These are phyloP conservation scores for Trichechus manatus DNA, from an alignment of 2,113 vertebrate genomes.

Conservation along the genomic window DNA sequence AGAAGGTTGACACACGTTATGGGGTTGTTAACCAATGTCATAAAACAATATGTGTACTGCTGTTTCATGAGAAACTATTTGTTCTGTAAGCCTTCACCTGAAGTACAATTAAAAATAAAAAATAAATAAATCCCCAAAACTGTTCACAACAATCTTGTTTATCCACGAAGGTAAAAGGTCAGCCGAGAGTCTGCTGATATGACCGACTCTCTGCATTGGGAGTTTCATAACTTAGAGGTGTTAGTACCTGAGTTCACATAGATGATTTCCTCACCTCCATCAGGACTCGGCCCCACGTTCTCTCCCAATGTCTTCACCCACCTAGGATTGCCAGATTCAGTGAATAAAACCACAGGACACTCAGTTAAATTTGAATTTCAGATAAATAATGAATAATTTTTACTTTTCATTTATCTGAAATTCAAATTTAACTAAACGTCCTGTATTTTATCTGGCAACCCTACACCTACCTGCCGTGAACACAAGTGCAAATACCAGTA, in stretches of 20 bases:
- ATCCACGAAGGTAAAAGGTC: background rate
- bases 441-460: background rate
- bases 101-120: too few relatives aligned
- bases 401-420: background rate
- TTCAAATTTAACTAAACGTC: background rate
- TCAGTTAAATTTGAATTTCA: background rate
- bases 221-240: background rate
- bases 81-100: too few relatives aligned
- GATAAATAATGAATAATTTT: background rate
- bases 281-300: background rate
- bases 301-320: background rate
- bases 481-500: background rate
- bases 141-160: background rate
- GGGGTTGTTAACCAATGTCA: too few relatives aligned
- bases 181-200: background rate
- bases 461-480: background rate
- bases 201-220: background rate
- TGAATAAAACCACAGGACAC: background rate
- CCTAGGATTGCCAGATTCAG: background rate
- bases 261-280: background rate
- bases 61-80: too few relatives aligned
- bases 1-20: too few relatives aligned
- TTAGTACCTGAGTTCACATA: background rate
- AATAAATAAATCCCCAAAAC: too few relatives aligned
- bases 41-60: too few relatives aligned